phyloP scores from a whole-genome alignment of 2,797 vertebrate species.

The Taenioides sp. region DNA sequence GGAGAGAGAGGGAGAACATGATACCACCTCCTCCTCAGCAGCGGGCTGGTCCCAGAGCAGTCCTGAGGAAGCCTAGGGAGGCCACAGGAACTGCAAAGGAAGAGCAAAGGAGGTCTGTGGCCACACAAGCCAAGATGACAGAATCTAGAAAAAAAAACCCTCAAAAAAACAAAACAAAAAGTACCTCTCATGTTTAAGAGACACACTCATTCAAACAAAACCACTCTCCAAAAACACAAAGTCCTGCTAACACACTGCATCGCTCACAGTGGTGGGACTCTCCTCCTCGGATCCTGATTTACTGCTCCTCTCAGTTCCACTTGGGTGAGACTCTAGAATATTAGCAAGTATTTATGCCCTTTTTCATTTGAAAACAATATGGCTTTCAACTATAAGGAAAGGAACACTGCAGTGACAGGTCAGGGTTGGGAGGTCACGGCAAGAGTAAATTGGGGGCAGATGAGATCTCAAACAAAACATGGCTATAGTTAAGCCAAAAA shows the following conservation, averaged over 20 bases:
- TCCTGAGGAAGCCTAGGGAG: conserved; percentile 71
- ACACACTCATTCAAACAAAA: conserved; percentile 50
- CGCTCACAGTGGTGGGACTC: conserved; percentile 43
- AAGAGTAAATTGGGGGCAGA: conserved; percentile 96
- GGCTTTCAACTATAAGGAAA: conserved; percentile 76
- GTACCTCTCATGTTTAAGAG: conserved; percentile 33
- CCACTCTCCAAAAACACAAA: conserved; percentile 46
- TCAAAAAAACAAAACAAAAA: conserved; percentile 23
- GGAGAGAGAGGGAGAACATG: conserved; percentile 71
- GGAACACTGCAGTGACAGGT: conserved; percentile 82
- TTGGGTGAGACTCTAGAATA: conserved; percentile 69
- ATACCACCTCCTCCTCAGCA: conserved; percentile 65
- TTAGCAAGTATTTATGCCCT: conserved; percentile 74
- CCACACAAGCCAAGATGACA: conserved; percentile 53
- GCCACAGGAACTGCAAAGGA: conserved; percentile 69
- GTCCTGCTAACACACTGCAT: conserved; percentile 25
- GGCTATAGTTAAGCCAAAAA: conserved; percentile 55
- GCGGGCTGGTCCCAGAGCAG: conserved; percentile 64
- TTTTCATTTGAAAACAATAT: conserved; percentile 80
- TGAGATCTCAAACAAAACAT: conserved; percentile 79
- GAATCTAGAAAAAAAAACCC: conserved; percentile 19
- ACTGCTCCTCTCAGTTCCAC: conserved; percentile 67
- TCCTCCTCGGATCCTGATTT: conserved; percentile 68
- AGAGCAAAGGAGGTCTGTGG: conserved; percentile 65
- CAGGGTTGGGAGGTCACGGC: conserved; percentile 87